phyloP scores from a whole-genome alignment of 1,140 invertebrate genomes.

The Condylostylus longicornis region DNA sequence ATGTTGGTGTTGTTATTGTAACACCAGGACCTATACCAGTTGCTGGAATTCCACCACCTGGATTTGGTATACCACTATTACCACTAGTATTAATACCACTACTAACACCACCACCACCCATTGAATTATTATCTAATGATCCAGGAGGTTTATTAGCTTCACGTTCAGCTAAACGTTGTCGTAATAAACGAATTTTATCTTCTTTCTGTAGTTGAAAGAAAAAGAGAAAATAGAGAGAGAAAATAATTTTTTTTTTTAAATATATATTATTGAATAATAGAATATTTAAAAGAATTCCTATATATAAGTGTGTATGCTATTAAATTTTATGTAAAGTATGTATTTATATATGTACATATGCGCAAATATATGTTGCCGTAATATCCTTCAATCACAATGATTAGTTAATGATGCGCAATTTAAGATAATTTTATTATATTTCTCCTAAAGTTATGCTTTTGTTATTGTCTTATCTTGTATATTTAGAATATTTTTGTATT shows the following conservation, averaged over 20 bases:
- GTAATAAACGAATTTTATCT: slow-evolving; percentile 66
- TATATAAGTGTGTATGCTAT: no score
- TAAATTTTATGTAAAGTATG: no score
- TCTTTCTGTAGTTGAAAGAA: slow-evolving; percentile 53
- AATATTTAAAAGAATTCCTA: no score
- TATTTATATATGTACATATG: no score
- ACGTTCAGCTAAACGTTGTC: slow-evolving; percentile 60
- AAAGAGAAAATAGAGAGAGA: slow-evolving; percentile 1
- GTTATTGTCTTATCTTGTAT: no score
- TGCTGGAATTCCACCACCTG: not conserved
- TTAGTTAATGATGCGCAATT: no score
- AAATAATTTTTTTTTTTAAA: not conserved
- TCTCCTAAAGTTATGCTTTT: no score
- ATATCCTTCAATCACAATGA: no score
- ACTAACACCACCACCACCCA: slow-evolving; percentile 23
- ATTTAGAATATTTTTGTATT: no score
- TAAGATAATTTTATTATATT: no score
- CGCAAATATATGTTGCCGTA: no score
- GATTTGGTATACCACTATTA: no score
- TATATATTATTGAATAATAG: not conserved
- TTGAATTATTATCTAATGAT: slow-evolving; percentile 34
- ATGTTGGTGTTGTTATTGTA: slow-evolving; percentile 3
- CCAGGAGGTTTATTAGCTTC: slow-evolving; percentile 39
- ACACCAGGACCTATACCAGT: slow-evolving; percentile 4
- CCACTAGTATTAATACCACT: slow-evolving; percentile 7